Conservation (phyloP, 2,113 vertebrate genomes). For the Tiliqua scincoides region DNA sequence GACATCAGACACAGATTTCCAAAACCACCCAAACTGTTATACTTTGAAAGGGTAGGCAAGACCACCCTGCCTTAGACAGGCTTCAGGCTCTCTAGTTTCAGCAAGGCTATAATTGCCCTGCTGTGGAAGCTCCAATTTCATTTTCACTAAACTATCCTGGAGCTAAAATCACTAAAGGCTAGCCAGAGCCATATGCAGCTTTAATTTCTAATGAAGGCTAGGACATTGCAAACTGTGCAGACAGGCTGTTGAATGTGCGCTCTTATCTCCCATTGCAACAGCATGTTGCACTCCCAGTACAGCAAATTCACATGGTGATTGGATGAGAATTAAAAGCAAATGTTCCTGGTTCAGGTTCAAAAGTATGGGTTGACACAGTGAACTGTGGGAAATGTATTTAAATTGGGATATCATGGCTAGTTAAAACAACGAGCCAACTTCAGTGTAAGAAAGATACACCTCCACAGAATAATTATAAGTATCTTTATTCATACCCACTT, state of each 20-base stretch:
- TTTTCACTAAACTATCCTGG: no score
- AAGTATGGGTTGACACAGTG: neutral
- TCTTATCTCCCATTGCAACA: neutral
- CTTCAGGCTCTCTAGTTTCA: no score
- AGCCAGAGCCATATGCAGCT: no score
- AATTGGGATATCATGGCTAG: neutral
- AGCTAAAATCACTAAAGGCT: no score
- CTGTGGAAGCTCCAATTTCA: no score
- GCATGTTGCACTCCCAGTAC: neutral
- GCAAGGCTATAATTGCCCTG: no score
- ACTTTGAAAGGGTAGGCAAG: no score
- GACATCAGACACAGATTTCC: no score
- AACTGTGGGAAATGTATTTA: neutral
- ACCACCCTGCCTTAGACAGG: no score
- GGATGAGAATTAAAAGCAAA: neutral
- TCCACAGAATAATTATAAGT: constrained; percentile 49
- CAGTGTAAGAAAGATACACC: constrained; percentile 7
- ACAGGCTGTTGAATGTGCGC: neutral
- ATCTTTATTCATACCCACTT: constrained; percentile 78
- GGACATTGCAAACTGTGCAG: neutral
- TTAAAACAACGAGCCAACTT: neutral
- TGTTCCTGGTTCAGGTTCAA: neutral
- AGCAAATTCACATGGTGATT: neutral
- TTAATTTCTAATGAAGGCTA: no score
- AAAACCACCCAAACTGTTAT: no score